phyloP scores from a whole-genome alignment of 2,113 vertebrate species.

The Scomber japonicus region DNA sequence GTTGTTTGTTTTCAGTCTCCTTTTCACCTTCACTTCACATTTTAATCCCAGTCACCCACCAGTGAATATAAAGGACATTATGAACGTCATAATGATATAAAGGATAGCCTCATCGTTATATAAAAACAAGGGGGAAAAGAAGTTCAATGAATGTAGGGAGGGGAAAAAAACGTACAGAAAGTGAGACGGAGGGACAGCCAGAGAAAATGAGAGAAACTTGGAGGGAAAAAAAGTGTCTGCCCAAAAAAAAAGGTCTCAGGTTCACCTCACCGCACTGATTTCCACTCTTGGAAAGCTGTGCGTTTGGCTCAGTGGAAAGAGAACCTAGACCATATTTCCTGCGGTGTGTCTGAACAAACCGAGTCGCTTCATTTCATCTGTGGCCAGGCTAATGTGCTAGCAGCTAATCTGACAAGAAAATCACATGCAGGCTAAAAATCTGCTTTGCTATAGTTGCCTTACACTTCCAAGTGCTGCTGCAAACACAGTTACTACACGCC shows the following conservation, averaged over 20 bases:
- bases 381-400: conserved; percentile 12
- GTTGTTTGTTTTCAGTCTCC: no score
- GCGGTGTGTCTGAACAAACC: neutral
- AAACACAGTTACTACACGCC: conserved; percentile 14
- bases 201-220: neutral
- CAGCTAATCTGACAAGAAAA: conserved; percentile 37
- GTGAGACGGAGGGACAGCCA: conserved; percentile 36
- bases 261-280: conserved; percentile 8
- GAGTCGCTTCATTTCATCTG: conserved; percentile 9
- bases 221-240: neutral
- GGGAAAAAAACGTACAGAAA: conserved; percentile 61
- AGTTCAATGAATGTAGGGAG: neutral
- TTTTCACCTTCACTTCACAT: no score
- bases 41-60: no score
- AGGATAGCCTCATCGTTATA: no score
- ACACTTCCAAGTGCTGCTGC: neutral
- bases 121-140: neutral
- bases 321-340: neutral
- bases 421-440: conserved; percentile 4
- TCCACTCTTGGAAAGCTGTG: conserved; percentile 2
- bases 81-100: no score
- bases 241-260: neutral
- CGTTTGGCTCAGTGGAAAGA: conserved; percentile 3
- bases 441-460: neutral
- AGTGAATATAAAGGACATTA: no score